phyloP scores from a whole-genome alignment of 2,888 invertebrate genomes.

The Endomychus coccineus region DNA sequence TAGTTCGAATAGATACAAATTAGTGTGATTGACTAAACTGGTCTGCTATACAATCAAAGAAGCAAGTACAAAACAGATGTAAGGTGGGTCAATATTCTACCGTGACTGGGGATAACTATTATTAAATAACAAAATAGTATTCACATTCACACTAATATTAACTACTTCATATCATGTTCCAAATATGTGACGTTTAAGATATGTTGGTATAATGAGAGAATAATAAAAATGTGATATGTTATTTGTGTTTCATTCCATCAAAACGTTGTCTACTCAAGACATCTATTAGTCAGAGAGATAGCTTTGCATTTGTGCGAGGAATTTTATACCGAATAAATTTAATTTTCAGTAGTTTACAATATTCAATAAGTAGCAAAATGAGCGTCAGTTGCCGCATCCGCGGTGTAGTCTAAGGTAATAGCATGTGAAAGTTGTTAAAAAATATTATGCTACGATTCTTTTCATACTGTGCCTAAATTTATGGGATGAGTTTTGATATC shows the following conservation, averaged over 20 bases:
- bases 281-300: too few species aligned
- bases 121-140: conserved; percentile 12
- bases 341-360: too few species aligned
- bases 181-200: conserved; percentile 25
- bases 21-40: conserved; percentile 15
- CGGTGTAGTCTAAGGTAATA: too few species aligned
- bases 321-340: too few species aligned
- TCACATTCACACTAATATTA: conserved; percentile 13
- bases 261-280: too few species aligned
- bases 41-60: conserved; percentile 28
- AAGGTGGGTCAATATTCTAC: conserved; percentile 20
- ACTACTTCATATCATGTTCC: conserved; percentile 27
- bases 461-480: too few species aligned
- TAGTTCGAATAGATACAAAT: conserved; percentile 28
- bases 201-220: conserved; percentile 25
- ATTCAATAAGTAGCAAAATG: too few species aligned
- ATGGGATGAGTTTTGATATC: too few species aligned
- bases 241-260: conserved; percentile 22
- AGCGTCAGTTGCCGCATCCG: too few species aligned
- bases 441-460: too few species aligned
- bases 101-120: conserved; percentile 9
- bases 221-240: conserved; percentile 39
- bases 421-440: too few species aligned
- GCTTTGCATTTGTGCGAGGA: too few species aligned
- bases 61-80: conserved; percentile 31